Percentiles rank a stretch among this genome's conserved stretches.
Evolutionary conservation across 2,888 invertebrate species (phyloP).

Genomic region (Gymnosoma rotundatum): DNA sequence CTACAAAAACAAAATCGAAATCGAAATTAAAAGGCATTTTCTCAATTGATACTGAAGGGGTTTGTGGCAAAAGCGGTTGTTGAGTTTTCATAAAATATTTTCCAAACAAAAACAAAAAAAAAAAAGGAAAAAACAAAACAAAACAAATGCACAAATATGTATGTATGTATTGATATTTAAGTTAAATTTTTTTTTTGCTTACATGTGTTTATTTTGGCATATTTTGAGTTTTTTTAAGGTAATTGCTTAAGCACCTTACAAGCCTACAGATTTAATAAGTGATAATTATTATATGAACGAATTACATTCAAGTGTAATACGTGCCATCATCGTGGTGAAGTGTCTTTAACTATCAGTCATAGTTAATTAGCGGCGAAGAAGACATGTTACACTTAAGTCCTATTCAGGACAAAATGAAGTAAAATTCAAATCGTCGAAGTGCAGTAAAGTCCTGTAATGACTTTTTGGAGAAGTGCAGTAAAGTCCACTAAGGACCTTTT

Average conservation of each 20-base stretch:
- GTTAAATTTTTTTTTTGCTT: too few relatives aligned
- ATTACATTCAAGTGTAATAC: too few relatives aligned
- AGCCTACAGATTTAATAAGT: background rate
- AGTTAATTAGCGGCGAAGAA: background rate
- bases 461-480: too few relatives aligned
- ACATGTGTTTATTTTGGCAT: conserved; percentile 41
- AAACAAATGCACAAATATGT: conserved; percentile 21
- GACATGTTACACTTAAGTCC: background rate
- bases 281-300: too few relatives aligned
- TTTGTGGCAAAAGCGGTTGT: background rate
- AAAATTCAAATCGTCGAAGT: too few relatives aligned
- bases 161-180: background rate
- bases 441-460: too few relatives aligned
- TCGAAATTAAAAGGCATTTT: conserved; percentile 41
- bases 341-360: background rate
- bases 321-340: too few relatives aligned
- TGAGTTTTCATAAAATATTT: conserved; percentile 50
- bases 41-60: conserved; percentile 7
- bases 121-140: too few relatives aligned
- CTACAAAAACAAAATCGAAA: conserved; percentile 45
- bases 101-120: conserved; percentile 4
- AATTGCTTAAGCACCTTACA: background rate
- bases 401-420: background rate
- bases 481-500: too few relatives aligned
- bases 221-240: background rate